Percentiles rank a stretch among this genome's conserved stretches.
Evolutionary conservation across 2,113 vertebrate species (phyloP).

Genomic region (Lampris incognitus): DNA sequence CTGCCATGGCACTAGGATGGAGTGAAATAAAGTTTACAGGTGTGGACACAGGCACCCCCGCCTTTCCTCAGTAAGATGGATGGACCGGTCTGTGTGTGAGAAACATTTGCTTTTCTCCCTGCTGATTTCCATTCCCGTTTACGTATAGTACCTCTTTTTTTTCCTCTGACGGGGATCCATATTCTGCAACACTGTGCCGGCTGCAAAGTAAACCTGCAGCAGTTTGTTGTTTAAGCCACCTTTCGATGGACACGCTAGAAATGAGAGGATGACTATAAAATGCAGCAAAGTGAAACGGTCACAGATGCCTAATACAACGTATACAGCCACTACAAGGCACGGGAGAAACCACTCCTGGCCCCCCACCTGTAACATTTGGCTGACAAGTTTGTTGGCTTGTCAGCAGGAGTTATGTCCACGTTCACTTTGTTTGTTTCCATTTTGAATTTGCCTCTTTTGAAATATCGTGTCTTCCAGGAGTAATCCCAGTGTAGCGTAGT

Average conservation of each 20-base stretch:
- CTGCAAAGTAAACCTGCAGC: no score
- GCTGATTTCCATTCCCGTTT: slow-evolving; percentile 49
- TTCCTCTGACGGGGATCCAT: no score
- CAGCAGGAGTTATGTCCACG: slow-evolving; percentile 13
- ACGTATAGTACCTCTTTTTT: neutral
- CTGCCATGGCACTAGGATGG: neutral
- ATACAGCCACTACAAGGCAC: no score
- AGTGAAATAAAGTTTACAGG: neutral
- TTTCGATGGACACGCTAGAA: no score
- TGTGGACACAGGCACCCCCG: neutral
- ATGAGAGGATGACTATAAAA: no score
- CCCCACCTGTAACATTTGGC: slow-evolving; percentile 1
- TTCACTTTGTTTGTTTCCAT: slow-evolving; percentile 33
- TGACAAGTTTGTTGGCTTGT: neutral
- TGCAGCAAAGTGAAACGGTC: no score
- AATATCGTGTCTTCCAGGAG: slow-evolving; percentile 28
- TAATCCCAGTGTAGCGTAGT: slow-evolving; percentile 15
- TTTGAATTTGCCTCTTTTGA: slow-evolving; percentile 21
- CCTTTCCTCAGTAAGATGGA: neutral
- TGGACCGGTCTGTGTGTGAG: slow-evolving; percentile 17
- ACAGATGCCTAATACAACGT: no score
- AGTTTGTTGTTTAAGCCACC: no score
- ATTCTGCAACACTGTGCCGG: no score
- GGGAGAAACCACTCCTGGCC: neutral
- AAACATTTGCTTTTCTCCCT: slow-evolving; percentile 57